A percentile compares a stretch with the other conserved stretches of the same genome.
Evolutionary conservation across 2,888 invertebrate genomes (phyloP).

Genomic region (Phaonia tiefii): DNA sequence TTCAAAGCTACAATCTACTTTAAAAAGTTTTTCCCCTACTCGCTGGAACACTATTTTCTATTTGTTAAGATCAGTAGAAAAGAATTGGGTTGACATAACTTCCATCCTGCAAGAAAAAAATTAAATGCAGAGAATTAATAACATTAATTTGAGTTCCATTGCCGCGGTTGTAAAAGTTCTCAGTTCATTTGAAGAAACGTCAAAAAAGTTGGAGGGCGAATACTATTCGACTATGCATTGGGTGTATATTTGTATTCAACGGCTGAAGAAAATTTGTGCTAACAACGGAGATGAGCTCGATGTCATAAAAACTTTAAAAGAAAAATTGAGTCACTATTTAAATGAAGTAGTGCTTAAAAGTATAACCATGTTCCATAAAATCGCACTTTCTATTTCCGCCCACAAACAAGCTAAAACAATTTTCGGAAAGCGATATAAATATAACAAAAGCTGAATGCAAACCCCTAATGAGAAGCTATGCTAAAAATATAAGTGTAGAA

Average conservation of each 20-base stretch:
- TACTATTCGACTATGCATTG: conserved; percentile 50
- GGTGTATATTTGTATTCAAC: conserved; percentile 41
- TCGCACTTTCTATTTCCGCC: conserved; percentile 62
- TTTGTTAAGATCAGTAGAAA: no score
- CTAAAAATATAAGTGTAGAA: conserved; percentile 17
- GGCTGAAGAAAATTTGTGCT: conserved; percentile 37
- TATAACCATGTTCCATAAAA: no score
- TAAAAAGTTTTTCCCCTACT: conserved; percentile 30
- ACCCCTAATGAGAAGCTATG: conserved; percentile 44
- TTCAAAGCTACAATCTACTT: conserved; percentile 3
- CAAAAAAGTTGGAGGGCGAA: conserved; percentile 45
- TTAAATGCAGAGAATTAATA: conserved; percentile 36
- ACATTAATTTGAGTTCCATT: conserved; percentile 46
- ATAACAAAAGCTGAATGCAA: conserved; percentile 43
- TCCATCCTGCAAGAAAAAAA: conserved; percentile 24
- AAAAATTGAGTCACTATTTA: conserved; percentile 28
- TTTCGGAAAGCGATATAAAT: conserved; percentile 42
- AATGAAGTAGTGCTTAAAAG: no score
- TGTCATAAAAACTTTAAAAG: conserved; percentile 35
- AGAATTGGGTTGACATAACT: conserved; percentile 38
- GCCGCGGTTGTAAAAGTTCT: conserved; percentile 40
- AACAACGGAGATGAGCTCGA: conserved; percentile 12
- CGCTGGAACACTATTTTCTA: no score
- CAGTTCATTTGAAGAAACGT: conserved; percentile 44
- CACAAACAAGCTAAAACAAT: conserved; percentile 56